Evolutionary conservation across 2,113 vertebrate genomes (phyloP).

Genomic region (Alectura lathami): DNA sequence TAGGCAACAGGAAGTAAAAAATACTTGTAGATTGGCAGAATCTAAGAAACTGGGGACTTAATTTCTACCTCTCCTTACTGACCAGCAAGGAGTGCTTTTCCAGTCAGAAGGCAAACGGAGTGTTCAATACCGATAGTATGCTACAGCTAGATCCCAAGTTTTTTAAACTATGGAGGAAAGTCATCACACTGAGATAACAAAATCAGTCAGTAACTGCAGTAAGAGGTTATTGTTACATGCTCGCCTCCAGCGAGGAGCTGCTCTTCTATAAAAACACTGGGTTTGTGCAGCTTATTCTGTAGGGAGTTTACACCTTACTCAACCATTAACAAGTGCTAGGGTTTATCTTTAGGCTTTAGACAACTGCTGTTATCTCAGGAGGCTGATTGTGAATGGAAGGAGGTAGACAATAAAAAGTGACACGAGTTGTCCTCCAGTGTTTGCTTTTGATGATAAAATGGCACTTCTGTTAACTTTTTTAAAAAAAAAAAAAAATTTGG

Average conservation of each 20-base stretch:
- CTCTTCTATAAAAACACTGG: neutral
- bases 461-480: neutral
- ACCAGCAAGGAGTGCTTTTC: neutral
- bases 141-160: neutral
- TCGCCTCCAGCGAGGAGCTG: neutral
- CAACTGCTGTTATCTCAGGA: neutral
- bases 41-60: neutral
- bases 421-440: neutral
- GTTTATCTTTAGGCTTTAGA: neutral
- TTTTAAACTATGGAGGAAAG: neutral
- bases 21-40: accelerated
- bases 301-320: neutral
- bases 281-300: neutral
- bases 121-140: neutral
- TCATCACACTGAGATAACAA: neutral
- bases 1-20: neutral
- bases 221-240: neutral
- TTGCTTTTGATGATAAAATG: neutral
- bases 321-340: neutral
- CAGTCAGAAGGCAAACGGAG: neutral
- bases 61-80: neutral
- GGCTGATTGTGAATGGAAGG: neutral
- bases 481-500: too few species aligned
- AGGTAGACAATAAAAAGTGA: neutral
- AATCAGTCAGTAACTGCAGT: neutral